Percentiles rank a stretch among this genome's conserved stretches.
These are phyloP conservation scores for Coendou prehensilis DNA, from an alignment of 2,797 vertebrate genomes.

Conservation along the genomic window DNA sequence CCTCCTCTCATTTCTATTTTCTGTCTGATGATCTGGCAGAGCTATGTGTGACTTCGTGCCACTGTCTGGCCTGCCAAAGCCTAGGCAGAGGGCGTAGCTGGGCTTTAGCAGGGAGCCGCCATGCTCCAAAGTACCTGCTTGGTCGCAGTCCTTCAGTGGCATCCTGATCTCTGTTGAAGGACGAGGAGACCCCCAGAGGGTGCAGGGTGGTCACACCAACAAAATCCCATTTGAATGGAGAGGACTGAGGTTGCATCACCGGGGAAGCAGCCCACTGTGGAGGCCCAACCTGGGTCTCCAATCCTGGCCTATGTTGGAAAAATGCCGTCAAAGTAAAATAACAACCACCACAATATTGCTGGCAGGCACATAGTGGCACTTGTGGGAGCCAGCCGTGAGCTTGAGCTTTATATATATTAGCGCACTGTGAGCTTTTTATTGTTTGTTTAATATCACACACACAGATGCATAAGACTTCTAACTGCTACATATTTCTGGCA, in stretches of 20 bases:
- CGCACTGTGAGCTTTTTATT: neutral
- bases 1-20: neutral
- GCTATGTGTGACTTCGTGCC: rapidly evolving
- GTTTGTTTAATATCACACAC: neutral
- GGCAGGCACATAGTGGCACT: neutral
- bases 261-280: no score
- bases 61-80: rapidly evolving
- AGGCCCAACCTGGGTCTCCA: neutral
- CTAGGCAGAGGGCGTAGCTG: rapidly evolving
- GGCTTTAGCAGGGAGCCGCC: neutral
- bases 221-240: neutral
- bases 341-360: neutral
- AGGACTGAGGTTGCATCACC: rapidly evolving
- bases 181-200: no score
- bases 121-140: neutral
- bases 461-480: neutral
- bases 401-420: neutral
- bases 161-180: neutral
- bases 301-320: neutral
- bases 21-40: neutral
- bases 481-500: neutral
- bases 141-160: neutral
- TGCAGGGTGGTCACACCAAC: no score
- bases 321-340: neutral
- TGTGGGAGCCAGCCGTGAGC: neutral